A percentile compares a stretch with the other conserved stretches of the same genome.
Evolutionary conservation across 2,888 invertebrate species (phyloP).

Genomic region (Stenurella melanura): DNA sequence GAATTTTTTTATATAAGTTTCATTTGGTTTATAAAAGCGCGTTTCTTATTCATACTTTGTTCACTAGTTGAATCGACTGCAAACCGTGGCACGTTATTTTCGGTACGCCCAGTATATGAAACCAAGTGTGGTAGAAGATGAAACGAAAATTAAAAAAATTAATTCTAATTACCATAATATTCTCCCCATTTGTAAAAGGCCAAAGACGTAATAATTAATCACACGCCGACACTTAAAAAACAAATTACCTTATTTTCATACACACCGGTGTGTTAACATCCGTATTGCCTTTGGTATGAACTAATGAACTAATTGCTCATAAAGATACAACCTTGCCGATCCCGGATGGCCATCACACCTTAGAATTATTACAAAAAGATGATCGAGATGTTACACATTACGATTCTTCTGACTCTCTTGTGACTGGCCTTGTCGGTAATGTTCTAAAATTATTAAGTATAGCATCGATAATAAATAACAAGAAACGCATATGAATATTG

Average conservation of each 20-base stretch:
- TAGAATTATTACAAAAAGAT: slow-evolving; percentile 25
- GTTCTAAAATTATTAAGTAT: slow-evolving; percentile 17
- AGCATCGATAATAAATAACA: slow-evolving; percentile 8
- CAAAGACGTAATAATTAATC: background rate
- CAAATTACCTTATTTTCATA: background rate
- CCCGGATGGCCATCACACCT: background rate
- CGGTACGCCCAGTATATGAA: background rate
- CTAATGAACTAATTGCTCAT: slow-evolving; percentile 18
- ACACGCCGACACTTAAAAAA: background rate
- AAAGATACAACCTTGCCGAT: slow-evolving; percentile 21
- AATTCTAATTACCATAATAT: background rate
- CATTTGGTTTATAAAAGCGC: too few species aligned
- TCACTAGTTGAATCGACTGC: too few species aligned
- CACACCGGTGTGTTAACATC: slow-evolving; percentile 4
- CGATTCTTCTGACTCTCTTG: background rate
- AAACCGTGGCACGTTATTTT: too few species aligned
- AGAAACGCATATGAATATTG: slow-evolving; percentile 6
- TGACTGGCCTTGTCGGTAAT: slow-evolving; percentile 22
- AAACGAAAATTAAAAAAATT: background rate
- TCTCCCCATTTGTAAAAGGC: slow-evolving; percentile 1
- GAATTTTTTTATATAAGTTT: too few species aligned
- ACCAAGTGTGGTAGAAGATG: background rate
- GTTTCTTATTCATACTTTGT: too few species aligned
- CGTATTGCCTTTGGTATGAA: background rate
- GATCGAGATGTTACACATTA: slow-evolving; percentile 37